Base-by-base conservation (phyloP, 1,140 invertebrate species). In the Stratiolaelaps scimitus region DNA sequence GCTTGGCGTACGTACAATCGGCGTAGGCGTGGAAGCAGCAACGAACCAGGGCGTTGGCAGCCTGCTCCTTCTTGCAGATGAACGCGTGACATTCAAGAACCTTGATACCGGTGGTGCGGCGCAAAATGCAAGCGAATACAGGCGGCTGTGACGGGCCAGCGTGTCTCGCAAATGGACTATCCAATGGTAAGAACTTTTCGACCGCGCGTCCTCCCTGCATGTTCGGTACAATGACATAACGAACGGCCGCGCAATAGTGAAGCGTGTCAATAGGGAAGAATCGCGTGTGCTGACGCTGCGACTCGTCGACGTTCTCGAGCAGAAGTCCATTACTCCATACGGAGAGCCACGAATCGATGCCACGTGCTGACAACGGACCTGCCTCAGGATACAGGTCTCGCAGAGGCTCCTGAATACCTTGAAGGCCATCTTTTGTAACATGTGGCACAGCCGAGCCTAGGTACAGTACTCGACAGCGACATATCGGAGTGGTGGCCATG, bases 41-140 rank as follows among this genome's bases (percentile, higher is more conserved):
- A 29, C 89, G 79, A 43, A 94, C 90, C 71, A 93, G 80, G 66
- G 91, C 91, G 74, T 94, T 94, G 43, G 90, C 90, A 6, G 91
- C 90, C 75, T 90, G 88, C 76, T 93, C 91, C 48, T 89, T 82
- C 72, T 92, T 93, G 77, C 93, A 97, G 71, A 99, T 92, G 76
- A 98, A 99, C 29, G 92, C 92, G 78, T 98, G 94, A 80, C 95
- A 99, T 78, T 99, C 95, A 13, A 98, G 80, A 17, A 98, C 92
- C 79, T 97, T 98, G 69, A 97, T 94, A n/a, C 95, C 94, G 7
- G 88, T 89, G 2, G 92, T 96, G 45, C 94, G 81, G 34, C 94
- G 81, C 46, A 97, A 78, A 56, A 98, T 96, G 66, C 92, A 92
- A 34, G 94, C 92, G 77, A 98, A 99, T 46, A 99, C 82, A 7